Conservation (phyloP, 2,113 vertebrate species). For the Elaphurus davidianus region DNA sequence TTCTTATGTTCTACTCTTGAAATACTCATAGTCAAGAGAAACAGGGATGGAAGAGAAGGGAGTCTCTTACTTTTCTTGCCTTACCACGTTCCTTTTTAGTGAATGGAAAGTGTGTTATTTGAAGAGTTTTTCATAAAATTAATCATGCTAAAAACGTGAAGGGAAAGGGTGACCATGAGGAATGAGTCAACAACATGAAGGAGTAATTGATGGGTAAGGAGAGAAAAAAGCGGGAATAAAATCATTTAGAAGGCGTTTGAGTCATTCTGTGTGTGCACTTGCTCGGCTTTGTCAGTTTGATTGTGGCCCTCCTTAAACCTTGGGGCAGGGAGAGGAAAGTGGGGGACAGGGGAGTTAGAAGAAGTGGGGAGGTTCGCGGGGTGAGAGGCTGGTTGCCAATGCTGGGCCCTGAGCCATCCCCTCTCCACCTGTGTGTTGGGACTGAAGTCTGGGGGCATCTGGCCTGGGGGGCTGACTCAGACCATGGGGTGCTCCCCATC, state of each 20-base stretch:
- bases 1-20: background rate
- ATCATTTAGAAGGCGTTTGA: background rate
- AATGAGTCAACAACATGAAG: background rate
- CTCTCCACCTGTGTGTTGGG: no score
- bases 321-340: background rate
- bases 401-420: no score
- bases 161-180: background rate
- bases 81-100: background rate
- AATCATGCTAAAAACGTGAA: background rate
- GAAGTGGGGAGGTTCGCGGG: fast-evolving
- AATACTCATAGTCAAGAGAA: background rate
- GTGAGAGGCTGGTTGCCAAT: fast-evolving
- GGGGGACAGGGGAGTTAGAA: background rate
- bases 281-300: background rate
- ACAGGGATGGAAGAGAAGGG: background rate
- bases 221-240: background rate
- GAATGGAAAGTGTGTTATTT: background rate
- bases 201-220: background rate
- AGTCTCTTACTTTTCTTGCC: background rate
- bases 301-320: background rate
- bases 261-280: background rate
- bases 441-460: background rate
- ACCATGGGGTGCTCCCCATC: background rate
- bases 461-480: background rate
- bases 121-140: background rate